Base-by-base conservation (phyloP, 1,140 invertebrate genomes). In the Zaprionus ornatus region DNA sequence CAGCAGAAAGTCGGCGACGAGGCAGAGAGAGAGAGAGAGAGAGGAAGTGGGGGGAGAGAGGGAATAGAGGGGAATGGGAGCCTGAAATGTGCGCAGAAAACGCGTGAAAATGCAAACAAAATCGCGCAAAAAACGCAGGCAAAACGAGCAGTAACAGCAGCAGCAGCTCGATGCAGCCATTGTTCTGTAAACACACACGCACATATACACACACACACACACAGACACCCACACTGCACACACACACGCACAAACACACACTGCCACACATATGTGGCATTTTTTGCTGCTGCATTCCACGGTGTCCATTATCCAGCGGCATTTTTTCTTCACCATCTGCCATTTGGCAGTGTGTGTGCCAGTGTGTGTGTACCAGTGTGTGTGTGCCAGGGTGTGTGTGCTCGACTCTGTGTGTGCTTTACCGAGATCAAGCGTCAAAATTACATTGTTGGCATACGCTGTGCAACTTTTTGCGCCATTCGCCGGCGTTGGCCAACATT, bases 381-480 rank as follows among this genome's bases (percentile, higher is more conserved):
- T 60, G 19, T 15, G 10, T 23, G 63, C 65, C 56, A 23, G 37
- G 27, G 32, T 57, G 37, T 56, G 45, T 59, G 66, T 45, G 29
- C 29, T 32, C 29, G 29, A 32, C 29, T 32, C 9, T 32, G 63
- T 70, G 56, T 70, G 37, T 78, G 62, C 59, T 56, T 56, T 66
- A 64, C 78, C 78, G 75, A 88, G 84, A 88, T 88, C 84, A 88
- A 88, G 84, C 84, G 84, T 90, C 82, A 90, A 88, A 88, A 90
- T 88, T 88, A 90, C 84, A 88, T 88, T 88, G 84, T 88, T 90
- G 85, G 84, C 84, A 88, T 90, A 88, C 85, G 80, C 85, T 84
- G 77, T 61, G 69, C 70, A 66, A 61, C 42, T 73, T 77, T 73
- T 73, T 72, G 61, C 69, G 56, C 61, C 56, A 72, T 72, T 76